phyloP scores from a whole-genome alignment of 2,888 invertebrate species.

The Carpatolechia fugitivella region DNA sequence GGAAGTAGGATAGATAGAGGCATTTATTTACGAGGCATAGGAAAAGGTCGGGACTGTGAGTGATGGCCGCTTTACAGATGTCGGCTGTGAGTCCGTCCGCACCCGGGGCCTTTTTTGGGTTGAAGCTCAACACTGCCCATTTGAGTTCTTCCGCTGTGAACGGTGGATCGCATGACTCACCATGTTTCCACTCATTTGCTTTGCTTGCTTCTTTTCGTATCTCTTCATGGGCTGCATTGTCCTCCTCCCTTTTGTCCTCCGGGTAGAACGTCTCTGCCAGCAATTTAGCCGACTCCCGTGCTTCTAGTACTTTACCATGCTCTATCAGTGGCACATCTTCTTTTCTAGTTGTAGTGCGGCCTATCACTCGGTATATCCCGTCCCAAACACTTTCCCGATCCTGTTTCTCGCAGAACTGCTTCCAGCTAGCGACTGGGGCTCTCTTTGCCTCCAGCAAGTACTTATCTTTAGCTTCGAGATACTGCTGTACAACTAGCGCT shows the following conservation, averaged over 20 bases:
- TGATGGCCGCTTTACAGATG: conserved; percentile 8
- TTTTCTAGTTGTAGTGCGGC: neutral
- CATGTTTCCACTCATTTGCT: neutral
- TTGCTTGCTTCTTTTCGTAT: neutral
- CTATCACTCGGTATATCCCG: conserved; percentile 13
- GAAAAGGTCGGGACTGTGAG: neutral
- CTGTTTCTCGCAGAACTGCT: conserved; percentile 23
- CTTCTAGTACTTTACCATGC: neutral
- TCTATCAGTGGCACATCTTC: neutral
- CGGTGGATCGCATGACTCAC: neutral
- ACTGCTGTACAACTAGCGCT: neutral
- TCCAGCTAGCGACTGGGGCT: conserved; percentile 25
- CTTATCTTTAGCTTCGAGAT: conserved; percentile 1
- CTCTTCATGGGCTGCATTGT: conserved; percentile 1
- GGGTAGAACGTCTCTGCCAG: no score
- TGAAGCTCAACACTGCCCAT: conserved; percentile 1
- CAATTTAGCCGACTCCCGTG: conserved; percentile 5
- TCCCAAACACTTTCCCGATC: conserved; percentile 23
- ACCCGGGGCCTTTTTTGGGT: conserved; percentile 23
- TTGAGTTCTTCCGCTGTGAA: conserved; percentile 4
- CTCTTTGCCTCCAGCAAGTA: neutral
- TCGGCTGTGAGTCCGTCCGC: conserved; percentile 21
- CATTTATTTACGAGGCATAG: neutral
- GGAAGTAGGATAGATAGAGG: neutral
- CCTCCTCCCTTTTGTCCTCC: conserved; percentile 1